Conservation (phyloP, 2,888 invertebrate species). For the Neoitamus cyanurus region DNA sequence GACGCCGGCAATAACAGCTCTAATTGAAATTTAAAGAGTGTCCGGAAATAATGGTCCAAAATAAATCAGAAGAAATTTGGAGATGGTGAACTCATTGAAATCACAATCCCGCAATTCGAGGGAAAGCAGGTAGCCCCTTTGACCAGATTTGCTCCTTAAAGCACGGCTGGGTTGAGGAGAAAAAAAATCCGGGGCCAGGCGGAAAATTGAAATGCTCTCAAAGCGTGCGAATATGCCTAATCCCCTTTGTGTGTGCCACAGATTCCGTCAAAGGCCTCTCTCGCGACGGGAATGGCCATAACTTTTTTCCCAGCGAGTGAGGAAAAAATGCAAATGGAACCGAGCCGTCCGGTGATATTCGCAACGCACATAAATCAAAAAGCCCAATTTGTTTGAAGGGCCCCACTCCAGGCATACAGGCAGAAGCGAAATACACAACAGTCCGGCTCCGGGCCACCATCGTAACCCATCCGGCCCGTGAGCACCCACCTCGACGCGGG, state of each 20-base stretch:
- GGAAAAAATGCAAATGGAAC: neutral
- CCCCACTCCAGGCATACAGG: neutral
- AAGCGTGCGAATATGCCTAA: constrained; percentile 5
- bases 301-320: neutral
- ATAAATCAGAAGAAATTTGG: neutral
- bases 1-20: neutral
- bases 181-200: neutral
- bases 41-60: neutral
- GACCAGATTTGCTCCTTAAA: neutral
- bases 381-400: neutral
- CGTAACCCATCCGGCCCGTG: neutral
- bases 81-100: neutral
- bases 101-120: neutral
- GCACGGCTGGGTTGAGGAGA: neutral
- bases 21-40: neutral
- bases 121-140: neutral
- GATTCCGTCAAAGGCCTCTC: neutral
- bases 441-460: neutral
- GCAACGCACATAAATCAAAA: neutral
- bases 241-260: neutral
- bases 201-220: neutral
- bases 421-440: neutral
- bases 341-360: neutral
- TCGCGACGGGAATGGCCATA: neutral
- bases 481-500: neutral